Conservation (phyloP, 2,113 vertebrate species). For the Rutilus rutilus region DNA sequence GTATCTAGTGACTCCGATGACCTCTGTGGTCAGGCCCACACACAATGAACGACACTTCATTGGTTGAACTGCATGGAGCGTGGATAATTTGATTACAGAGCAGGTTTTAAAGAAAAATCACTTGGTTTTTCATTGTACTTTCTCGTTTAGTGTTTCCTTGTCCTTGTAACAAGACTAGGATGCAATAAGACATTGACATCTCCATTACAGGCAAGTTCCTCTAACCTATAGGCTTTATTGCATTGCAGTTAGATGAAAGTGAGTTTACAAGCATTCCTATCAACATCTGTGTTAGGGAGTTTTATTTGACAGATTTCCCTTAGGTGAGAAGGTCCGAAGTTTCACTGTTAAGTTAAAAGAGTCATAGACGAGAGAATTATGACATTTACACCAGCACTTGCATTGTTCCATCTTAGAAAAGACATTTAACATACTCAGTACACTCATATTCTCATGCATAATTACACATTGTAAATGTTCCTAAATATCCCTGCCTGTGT, state of each 20-base stretch:
- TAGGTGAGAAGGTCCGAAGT: neutral
- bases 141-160: conserved; percentile 1
- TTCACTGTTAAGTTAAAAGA: neutral
- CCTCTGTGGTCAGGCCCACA: conserved; percentile 37
- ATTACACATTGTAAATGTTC: neutral
- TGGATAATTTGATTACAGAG: conserved; percentile 20
- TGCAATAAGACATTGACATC: neutral
- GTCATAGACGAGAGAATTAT: conserved; percentile 2
- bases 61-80: conserved; percentile 13
- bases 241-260: conserved; percentile 29
- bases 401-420: neutral
- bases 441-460: conserved; percentile 7
- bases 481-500: neutral
- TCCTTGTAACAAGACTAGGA: neutral
- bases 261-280: neutral
- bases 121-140: neutral
- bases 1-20: neutral
- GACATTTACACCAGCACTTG: neutral
- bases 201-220: neutral
- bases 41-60: neutral
- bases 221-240: neutral
- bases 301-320: conserved; percentile 22
- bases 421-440: neutral
- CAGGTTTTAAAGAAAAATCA: neutral
- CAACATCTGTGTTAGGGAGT: conserved; percentile 6